Evolutionary conservation across 2,888 invertebrate species (phyloP).

Genomic region (Eucera pruinosa): DNA sequence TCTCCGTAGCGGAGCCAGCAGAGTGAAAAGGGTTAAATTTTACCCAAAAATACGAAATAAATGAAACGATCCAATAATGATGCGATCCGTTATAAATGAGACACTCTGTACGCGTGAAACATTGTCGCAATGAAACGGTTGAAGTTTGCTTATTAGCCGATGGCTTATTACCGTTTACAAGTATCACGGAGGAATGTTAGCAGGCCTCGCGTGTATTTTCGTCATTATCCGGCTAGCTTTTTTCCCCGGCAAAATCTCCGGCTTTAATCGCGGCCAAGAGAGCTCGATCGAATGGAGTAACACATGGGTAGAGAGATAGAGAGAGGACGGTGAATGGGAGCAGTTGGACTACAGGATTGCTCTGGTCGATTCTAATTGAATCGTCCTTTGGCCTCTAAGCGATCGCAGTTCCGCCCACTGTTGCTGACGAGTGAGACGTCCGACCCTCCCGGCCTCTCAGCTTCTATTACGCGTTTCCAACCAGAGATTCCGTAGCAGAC

Average conservation of each 20-base stretch:
- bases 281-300: constrained; percentile 75
- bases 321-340: constrained; percentile 72
- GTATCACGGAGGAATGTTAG: too few relatives aligned
- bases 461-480: constrained; percentile 65
- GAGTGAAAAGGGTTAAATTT: too few relatives aligned
- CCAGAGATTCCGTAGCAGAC: constrained; percentile 52
- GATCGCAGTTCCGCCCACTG: constrained; percentile 76
- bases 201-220: constrained; percentile 5
- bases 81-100: too few relatives aligned
- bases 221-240: constrained; percentile 31
- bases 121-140: too few relatives aligned
- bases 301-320: too few relatives aligned
- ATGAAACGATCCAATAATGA: too few relatives aligned
- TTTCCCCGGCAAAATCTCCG: constrained; percentile 36
- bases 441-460: constrained; percentile 59
- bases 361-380: constrained; percentile 83
- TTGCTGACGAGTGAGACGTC: constrained; percentile 65
- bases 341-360: constrained; percentile 80
- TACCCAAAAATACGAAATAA: too few relatives aligned
- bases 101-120: too few relatives aligned
- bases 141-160: too few relatives aligned
- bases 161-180: too few relatives aligned
- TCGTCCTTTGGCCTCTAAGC: constrained; percentile 82
- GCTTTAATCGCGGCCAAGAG: constrained; percentile 76
- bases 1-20: too few relatives aligned